Evolutionary conservation across 2,888 invertebrate species (phyloP), one percentile per base, ranked within the genome.

Genomic region (Eledone cirrhosa): DNA sequence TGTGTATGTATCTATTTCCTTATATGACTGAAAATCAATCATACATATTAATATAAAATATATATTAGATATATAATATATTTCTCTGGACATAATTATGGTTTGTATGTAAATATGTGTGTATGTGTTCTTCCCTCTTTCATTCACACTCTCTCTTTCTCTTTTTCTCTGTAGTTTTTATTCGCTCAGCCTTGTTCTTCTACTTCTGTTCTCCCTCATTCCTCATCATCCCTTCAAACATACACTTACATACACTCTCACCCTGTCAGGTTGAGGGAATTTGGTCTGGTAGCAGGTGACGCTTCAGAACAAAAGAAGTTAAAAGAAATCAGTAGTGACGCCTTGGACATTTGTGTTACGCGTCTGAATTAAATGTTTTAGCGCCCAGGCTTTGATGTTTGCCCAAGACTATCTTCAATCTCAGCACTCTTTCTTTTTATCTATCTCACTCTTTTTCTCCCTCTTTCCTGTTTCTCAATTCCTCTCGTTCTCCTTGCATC

Each of bases 311-410:
- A 41, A 41, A 74, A 47, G n/a, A 41, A 11, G 24, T 74, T 47
- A 7, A 41, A 74, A 74, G 74, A 47, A 74, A 74, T 48, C 77
- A 59, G 77, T 74, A 78, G 72, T 78, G 81, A 80, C 80, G 82
- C 81, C 79, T 79, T 78, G 82, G 82, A 81, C 83, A 82, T 83
- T 83, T 82, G 81, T 82, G 80, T 81, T 84, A 82, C 83, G 84
- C 82, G 85, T 81, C 81, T 82, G 82, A 82, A 83, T 84, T 83
- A 82, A 83, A 84, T 84, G 84, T 85, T 84, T 83, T 84, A 29
- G 79, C 80, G 81, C 79, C 78, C 81, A 63, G 80, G 76, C 84
- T 85, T 85, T 86, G 85, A 85, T 85, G 82, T 85, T 16, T 59
- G 82, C 83, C 84, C 67, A 31, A 29, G 84, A 81, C 82, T 82